These are phyloP conservation scores for Eristalinus aeneus DNA, from an alignment of 2,888 invertebrate genomes.

Conservation along the genomic window DNA sequence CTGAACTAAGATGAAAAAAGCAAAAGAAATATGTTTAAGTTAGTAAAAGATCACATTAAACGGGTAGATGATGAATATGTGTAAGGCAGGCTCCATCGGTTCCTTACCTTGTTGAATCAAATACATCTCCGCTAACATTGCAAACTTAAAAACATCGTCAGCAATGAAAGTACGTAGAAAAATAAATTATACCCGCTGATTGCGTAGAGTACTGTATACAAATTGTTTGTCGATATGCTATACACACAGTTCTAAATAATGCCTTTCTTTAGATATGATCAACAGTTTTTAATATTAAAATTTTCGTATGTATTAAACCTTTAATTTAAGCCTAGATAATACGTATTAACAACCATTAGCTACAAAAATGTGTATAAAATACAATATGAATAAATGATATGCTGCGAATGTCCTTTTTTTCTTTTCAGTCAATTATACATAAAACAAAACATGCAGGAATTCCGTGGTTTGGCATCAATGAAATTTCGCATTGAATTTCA, in stretches of 20 bases:
- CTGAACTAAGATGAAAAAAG: constrained; percentile 66
- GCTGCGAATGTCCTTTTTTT: too few relatives aligned
- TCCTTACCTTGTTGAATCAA: constrained; percentile 61
- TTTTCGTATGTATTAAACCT: constrained; percentile 38
- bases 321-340: constrained; percentile 66
- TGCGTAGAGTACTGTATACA: constrained; percentile 26
- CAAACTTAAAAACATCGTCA: constrained; percentile 27
- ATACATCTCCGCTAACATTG: constrained; percentile 47
- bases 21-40: constrained; percentile 53
- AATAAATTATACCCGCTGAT: constrained; percentile 45
- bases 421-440: too few relatives aligned
- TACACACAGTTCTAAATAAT: constrained; percentile 67
- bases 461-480: too few relatives aligned
- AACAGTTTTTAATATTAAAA: constrained; percentile 41
- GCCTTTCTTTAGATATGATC: constrained; percentile 67
- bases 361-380: neutral
- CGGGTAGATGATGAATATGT: constrained; percentile 32
- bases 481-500: too few relatives aligned
- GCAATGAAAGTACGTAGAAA: constrained; percentile 55
- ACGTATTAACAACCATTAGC: neutral
- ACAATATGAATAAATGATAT: too few relatives aligned
- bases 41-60: constrained; percentile 49
- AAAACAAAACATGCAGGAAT: too few relatives aligned
- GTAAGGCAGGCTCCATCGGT: constrained; percentile 67
- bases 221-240: constrained; percentile 25